A percentile compares a stretch with the other conserved stretches of the same genome.
Evolutionary conservation across 2,113 vertebrate species (phyloP).

Genomic region (Epinephelus lanceolatus): DNA sequence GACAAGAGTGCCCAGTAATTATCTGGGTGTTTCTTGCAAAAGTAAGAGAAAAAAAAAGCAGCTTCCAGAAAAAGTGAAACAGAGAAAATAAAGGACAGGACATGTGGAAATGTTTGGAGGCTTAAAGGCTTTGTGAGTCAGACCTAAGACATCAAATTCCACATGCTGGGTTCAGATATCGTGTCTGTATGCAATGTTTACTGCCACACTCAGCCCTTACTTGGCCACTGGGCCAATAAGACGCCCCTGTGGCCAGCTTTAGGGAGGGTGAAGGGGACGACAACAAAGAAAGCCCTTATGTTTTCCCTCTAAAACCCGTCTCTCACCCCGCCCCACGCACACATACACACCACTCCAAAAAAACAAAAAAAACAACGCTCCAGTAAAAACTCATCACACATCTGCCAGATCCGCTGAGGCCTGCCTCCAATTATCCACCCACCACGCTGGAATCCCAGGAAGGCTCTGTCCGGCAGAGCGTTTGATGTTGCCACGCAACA

Average conservation of each 20-base stretch:
- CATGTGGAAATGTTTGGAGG: slow-evolving; percentile 68
- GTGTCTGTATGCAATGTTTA: slow-evolving; percentile 82
- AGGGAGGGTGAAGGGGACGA: slow-evolving; percentile 64
- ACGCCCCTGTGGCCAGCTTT: slow-evolving; percentile 72
- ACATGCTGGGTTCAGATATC: slow-evolving; percentile 82
- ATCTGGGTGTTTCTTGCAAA: slow-evolving; percentile 72
- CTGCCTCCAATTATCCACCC: slow-evolving; percentile 85
- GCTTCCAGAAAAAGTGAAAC: slow-evolving; percentile 65
- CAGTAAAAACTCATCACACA: slow-evolving; percentile 83
- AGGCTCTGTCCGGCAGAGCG: slow-evolving; percentile 80
- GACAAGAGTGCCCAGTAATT: slow-evolving; percentile 62
- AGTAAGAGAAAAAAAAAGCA: slow-evolving; percentile 48
- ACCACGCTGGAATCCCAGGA: slow-evolving; percentile 82
- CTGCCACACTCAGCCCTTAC: slow-evolving; percentile 68
- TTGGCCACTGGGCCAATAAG: slow-evolving; percentile 73
- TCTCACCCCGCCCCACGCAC: slow-evolving; percentile 41
- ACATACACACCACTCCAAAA: slow-evolving; percentile 55
- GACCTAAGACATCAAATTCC: slow-evolving; percentile 83
- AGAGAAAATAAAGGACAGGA: slow-evolving; percentile 48
- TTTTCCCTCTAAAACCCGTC: slow-evolving; percentile 74
- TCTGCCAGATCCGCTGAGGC: slow-evolving; percentile 81
- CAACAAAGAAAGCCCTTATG: slow-evolving; percentile 82
- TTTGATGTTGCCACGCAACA: slow-evolving; percentile 85
- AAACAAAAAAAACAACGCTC: slow-evolving; percentile 47
- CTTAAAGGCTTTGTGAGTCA: slow-evolving; percentile 79